Base-by-base conservation (phyloP, 2,888 invertebrate species). In the Tolmerus cingulatus region DNA sequence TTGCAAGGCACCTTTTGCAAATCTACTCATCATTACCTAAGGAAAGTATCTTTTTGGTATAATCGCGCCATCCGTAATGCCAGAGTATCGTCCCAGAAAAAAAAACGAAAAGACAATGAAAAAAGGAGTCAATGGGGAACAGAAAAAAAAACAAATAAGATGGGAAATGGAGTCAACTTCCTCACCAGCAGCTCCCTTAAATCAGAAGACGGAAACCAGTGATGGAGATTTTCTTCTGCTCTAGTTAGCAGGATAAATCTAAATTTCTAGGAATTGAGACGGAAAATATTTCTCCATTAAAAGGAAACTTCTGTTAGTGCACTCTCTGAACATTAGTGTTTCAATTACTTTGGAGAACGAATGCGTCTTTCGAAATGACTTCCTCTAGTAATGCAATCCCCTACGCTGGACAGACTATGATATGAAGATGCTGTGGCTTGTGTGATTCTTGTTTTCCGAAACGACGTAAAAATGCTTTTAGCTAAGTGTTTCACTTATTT, bases 241-340 rank as follows among this genome's bases (percentile, higher is more conserved):
- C 86, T 86, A 86, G 86, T 86, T 86, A 86, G 16, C 85, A 85
- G 85, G 46, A 85, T 85, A 85, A 85, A 85, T 85, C 85, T 85
- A 85, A 85, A 85, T 85, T 85, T 85, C 85, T 46, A 85, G 74
- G 74, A 85, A 85, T 74, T 74, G 85, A 85, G 85, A 85, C 46
- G 74, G 74, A 85, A 85, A 85, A 85, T 85, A 85, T 85, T 85
- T 85, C 74, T 74, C 85, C 85, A 85, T 86, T 86, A 86, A 86
- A 86, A 86, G 86, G 77, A 55, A 77, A 86, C 77, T 86, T 86
- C 86, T 86, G 85, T 85, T 85, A 84, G 85, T 85, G 85, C 85
- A 85, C 85, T 85, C 74, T 23, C 57, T 27, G 46, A 82, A 51
- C 85, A 74, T 85, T 74, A 85, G 74, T 43, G 85, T 85, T 85